phyloP scores from a whole-genome alignment of 1,140 invertebrate species.

The Pararge aegeria region DNA sequence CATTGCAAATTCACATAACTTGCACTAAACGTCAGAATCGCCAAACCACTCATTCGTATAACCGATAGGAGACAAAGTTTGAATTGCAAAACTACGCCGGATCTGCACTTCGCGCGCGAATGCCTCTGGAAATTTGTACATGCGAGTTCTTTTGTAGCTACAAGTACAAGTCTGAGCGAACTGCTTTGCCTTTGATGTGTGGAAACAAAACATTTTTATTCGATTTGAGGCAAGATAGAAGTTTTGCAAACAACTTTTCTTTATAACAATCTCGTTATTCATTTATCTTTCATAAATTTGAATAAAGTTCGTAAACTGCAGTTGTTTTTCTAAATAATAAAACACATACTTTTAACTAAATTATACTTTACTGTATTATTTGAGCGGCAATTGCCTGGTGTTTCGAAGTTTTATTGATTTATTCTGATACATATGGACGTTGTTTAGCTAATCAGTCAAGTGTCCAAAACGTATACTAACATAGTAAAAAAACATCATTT shows the following conservation, averaged over 20 bases:
- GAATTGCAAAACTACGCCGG: slow-evolving; percentile 66
- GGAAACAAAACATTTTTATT: not conserved
- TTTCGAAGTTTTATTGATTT: too few relatives aligned
- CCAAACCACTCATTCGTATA: slow-evolving; percentile 57
- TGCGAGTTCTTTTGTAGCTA: slow-evolving; percentile 29
- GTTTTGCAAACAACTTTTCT: not conserved
- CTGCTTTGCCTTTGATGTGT: slow-evolving; percentile 22
- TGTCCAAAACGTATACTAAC: too few relatives aligned
- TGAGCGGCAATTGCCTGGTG: too few relatives aligned
- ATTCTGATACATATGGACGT: too few relatives aligned
- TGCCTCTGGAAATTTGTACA: slow-evolving; percentile 35
- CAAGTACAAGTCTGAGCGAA: not conserved
- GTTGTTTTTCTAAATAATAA: too few relatives aligned
- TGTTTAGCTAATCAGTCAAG: too few relatives aligned
- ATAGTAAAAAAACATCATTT: too few relatives aligned
- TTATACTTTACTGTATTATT: too few relatives aligned
- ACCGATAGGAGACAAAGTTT: slow-evolving; percentile 66
- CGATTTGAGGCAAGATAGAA: not conserved
- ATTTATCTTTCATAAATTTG: not conserved
- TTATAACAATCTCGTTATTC: not conserved
- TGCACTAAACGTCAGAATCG: slow-evolving; percentile 24
- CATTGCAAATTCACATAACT: not conserved
- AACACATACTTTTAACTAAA: too few relatives aligned
- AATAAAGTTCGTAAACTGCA: too few relatives aligned
- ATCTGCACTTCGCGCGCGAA: slow-evolving; percentile 40